These are phyloP conservation scores for Petrosia ficiformis DNA, from an alignment of 37 sponge, comb jelly and placozoan species.

Conservation along the genomic window DNA sequence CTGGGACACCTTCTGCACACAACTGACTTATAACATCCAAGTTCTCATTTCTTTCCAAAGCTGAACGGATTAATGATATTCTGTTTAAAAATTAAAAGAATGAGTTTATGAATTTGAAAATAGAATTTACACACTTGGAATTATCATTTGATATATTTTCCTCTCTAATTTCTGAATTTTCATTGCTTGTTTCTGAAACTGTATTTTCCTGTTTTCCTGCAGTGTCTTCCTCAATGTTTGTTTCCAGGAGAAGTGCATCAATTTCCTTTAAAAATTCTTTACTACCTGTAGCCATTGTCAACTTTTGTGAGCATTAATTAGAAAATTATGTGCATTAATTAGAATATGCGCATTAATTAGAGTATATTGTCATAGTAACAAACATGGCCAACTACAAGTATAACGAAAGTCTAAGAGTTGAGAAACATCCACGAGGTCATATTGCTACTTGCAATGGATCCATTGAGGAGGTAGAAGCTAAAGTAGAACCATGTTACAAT, in stretches of 20 bases:
- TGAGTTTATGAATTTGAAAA: not conserved
- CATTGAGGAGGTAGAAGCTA: conserved; percentile 11
- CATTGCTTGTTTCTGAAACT: not conserved
- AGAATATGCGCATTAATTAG: conserved; percentile 7
- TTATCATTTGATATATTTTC: not conserved
- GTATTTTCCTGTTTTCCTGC: not conserved
- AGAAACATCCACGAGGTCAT: conserved; percentile 39
- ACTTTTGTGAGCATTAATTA: not conserved
- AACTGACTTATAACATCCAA: conserved; percentile 41
- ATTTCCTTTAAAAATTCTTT: conserved; percentile 64
- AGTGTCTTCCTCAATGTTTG: not conserved
- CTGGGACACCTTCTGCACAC: conserved; percentile 42
- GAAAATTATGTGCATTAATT: not conserved
- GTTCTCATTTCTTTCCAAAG: conserved; percentile 40
- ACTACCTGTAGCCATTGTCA: not conserved
- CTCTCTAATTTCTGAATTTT: not conserved
- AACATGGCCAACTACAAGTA: too few species aligned
- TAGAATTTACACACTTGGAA: not conserved
- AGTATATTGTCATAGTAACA: not conserved
- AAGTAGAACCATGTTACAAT: conserved; percentile 7
- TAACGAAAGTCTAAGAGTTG: too few species aligned
- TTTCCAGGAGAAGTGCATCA: conserved; percentile 43
- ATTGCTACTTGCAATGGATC: conserved; percentile 45
- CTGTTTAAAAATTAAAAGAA: not conserved
- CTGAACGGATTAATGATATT: conserved; percentile 28